Conservation (phyloP, 2,888 invertebrate species). For the Esperia sulphurella region DNA sequence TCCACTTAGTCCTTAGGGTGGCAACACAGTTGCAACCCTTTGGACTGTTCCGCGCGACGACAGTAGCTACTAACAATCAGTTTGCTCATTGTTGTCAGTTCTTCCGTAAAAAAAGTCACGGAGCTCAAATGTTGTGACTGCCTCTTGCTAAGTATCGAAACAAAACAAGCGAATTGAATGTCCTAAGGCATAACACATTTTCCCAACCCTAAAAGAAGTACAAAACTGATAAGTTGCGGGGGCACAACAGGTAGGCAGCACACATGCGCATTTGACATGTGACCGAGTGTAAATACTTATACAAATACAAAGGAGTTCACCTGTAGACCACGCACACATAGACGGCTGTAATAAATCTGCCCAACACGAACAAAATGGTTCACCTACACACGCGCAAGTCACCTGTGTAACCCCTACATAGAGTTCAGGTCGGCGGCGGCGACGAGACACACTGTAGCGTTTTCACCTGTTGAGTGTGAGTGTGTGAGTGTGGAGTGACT, state of each 20-base stretch:
- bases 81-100: too few relatives aligned
- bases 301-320: slow-evolving; percentile 56
- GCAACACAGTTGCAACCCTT: too few relatives aligned
- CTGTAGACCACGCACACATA: slow-evolving; percentile 50
- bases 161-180: slow-evolving; percentile 41
- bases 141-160: slow-evolving; percentile 31
- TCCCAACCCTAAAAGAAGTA: slow-evolving; percentile 53
- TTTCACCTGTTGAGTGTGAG: slow-evolving; percentile 68
- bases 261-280: slow-evolving; percentile 65
- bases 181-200: slow-evolving; percentile 47
- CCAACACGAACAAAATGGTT: slow-evolving; percentile 68
- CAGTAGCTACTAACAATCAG: too few relatives aligned
- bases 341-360: slow-evolving; percentile 57
- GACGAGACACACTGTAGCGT: slow-evolving; percentile 57
- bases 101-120: not conserved
- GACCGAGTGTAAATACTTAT: slow-evolving; percentile 50
- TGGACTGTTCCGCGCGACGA: too few relatives aligned
- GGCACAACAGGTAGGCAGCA: slow-evolving; percentile 69
- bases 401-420: slow-evolving; percentile 66
- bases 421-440: slow-evolving; percentile 54
- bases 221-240: slow-evolving; percentile 65
- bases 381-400: slow-evolving; percentile 54
- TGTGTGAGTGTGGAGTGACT: slow-evolving; percentile 59
- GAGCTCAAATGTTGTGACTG: slow-evolving; percentile 21
- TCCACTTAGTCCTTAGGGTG: too few relatives aligned